Evolutionary conservation across 2,797 vertebrate species (phyloP), one percentile per base, ranked within the genome.

Genomic region (Sebastes trivittatus): DNA sequence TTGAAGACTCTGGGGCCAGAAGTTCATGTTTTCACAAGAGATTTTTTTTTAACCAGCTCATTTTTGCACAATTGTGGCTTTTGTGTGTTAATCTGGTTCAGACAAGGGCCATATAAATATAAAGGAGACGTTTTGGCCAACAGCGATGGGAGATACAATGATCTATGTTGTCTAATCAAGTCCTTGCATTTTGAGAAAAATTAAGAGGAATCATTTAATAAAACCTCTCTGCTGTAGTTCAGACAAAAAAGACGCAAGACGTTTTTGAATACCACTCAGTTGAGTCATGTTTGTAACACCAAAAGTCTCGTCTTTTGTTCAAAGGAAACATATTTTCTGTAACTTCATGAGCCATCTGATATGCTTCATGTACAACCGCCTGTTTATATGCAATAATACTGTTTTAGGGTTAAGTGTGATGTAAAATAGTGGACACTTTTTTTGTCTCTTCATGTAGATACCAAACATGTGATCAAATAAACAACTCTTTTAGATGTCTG

Each of bases 371-470:
- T 84, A 63, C 30, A 81, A 81, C 82, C 82, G 89, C 87, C 80
- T 86, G 90, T 93, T 87, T 76, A 88, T 83, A 90, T 81, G 88
- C 89, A 92, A 91, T 86, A 87, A 87, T 77, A 81, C 75, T 75
- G 78, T 86, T 83, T 78, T 72, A 87, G 76, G 52, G 22, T 67
- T 46, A 46, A 61, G 59, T 84, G 91, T 90, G 61, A 72, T 86
- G 87, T 91, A 85, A 87, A 86, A 90, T 82, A 83, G 74, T 82
- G 64, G 61, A 80, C 72, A 81, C 63, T 62, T 85, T 78, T 78
- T 79, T 82, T 54, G 72, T 81, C 73, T 84, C 69, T 82, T 71
- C 64, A 67, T 89, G 87, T 92, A 87, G 82, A 93, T 86, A 90
- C 67, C 3, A 83, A 87, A 82, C 82, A 70, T 27, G 77, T 90